Percentiles rank a stretch among this genome's conserved stretches.
phyloP scores from a whole-genome alignment of 2,113 vertebrate species.

The Hemibagrus wyckioides region DNA sequence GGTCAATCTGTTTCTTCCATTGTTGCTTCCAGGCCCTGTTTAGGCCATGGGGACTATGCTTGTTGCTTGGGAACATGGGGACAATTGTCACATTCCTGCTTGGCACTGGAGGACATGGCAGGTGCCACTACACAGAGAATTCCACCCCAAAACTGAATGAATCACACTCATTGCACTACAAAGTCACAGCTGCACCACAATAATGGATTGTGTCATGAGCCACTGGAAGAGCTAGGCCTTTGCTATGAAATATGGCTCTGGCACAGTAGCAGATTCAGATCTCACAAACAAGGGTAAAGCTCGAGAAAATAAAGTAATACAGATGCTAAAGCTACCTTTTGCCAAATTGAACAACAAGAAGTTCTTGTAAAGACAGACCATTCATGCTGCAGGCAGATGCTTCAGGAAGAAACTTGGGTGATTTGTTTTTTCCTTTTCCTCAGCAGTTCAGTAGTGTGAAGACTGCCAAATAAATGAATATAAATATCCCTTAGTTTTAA shows the following conservation, averaged over 20 bases:
- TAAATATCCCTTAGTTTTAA: not conserved
- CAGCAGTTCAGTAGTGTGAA: not conserved
- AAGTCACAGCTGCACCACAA: not conserved
- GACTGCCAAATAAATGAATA: not conserved
- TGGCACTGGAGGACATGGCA: not conserved
- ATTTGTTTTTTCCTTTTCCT: not conserved
- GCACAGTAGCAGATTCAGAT: not conserved
- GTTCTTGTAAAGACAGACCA: not conserved
- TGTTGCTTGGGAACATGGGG: not conserved
- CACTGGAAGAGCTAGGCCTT: not conserved
- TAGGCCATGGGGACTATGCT: not conserved
- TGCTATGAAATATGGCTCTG: not conserved
- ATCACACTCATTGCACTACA: not conserved
- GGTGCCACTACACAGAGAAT: not conserved
- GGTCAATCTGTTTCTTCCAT: not conserved
- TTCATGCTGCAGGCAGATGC: not conserved
- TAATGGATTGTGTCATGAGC: not conserved
- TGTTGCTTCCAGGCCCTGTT: not conserved
- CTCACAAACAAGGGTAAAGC: not conserved
- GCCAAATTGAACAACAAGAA: not conserved
- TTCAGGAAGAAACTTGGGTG: not conserved
- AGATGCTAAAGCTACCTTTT: not conserved
- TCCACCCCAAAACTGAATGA: not conserved
- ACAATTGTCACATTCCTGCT: not conserved
- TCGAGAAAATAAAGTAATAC: not conserved